Base-by-base conservation (phyloP, 2,797 vertebrate species). In the Streptopelia turtur region DNA sequence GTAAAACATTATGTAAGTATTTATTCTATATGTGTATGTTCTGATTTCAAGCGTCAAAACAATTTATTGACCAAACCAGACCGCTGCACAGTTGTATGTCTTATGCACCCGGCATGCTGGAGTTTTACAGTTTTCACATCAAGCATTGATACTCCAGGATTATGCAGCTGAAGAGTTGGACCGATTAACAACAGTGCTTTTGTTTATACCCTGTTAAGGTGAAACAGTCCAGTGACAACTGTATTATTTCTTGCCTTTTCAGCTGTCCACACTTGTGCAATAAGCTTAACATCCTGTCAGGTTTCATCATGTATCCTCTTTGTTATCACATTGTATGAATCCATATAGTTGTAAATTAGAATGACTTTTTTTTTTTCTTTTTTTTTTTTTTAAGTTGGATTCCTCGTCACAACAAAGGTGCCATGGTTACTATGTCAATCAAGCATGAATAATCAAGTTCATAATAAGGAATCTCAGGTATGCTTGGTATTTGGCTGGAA, bases 191-290 rank as follows among this genome's bases (percentile, higher is more conserved):
- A 76, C 23, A 61, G 79, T 91, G 77, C 53, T 94, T 97, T 96
- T 97, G 93, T 96, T 96, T 96, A 68, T 82, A 56, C 5, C 13
- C 11, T 85, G 87, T 88, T 82, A 87, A 96, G 90, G 96, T 96
- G 95, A 93, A 97, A 83, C 56, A 90, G 61, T 74, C 83, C 86
- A 53, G 87, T 96, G 95, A 97, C 96, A 97, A 96, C 89, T 95
- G 92, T 91, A 96, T 97, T 97, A 96, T 96, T 97, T 96, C 95
- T 94, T 96, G 89, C 87, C 89, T 94, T 97, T 97, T 96, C 95
- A 97, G 95, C 97, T 97, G 93, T 97, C 94, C 94, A 84, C 93
- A 83, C 94, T 96, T 95, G 95, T 83, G 94, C 96, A 96, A 53
- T 82, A 87, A 95, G 84, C 94, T 97, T 94, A 94, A 39, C 35